Evolutionary conservation across 1,140 invertebrate genomes (phyloP), one percentile per base, ranked within the genome.

Genomic region (Calliphora vicina): DNA sequence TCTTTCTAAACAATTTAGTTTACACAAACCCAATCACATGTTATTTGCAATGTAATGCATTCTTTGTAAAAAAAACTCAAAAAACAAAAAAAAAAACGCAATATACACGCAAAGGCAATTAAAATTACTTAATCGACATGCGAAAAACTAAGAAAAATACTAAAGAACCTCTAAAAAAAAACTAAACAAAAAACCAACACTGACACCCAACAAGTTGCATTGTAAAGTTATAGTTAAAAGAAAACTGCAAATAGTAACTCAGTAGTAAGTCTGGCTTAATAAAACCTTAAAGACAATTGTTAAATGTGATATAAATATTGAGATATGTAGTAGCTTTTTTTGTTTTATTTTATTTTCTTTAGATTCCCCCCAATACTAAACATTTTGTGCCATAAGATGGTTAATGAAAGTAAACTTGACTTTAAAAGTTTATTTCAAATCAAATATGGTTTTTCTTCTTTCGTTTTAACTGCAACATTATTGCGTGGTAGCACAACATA

Each of bases 101-200:
- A 71, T 71, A 81, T 67, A 81, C 80, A 81, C 80, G 80, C 80
- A 81, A 81, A 81, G 80, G 80, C 80, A 81, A 81, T 81, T 81
- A 81, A 81, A 81, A 81, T 81, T 81, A 81, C 80, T 81, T 81
- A 81, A 81, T 81, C 45, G 80, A 81, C 80, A 81, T 81, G 80
- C 50, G 80, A 81, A 81, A 29, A 61, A 45, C 50, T 23, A 81
- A 61, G n/a, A 61, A 71, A 81, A 67, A 1, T 23, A 23, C n/a
- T 9, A 61, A 81, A 29, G 20, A 50, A 81, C 42, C 23, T 20
- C 9, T 45, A 29, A 0, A 61, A 80, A n/a, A 20, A 43, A 25
- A 26, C 4, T 35, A 20, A n/a, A 12, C 4, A 74, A 20, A n/a
- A 12, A 4, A 74, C n/a, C n/a, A 20, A 43, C 23, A 78, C 74